phyloP scores from a whole-genome alignment of 2,113 vertebrate genomes.

The Ploceus nigricollis region DNA sequence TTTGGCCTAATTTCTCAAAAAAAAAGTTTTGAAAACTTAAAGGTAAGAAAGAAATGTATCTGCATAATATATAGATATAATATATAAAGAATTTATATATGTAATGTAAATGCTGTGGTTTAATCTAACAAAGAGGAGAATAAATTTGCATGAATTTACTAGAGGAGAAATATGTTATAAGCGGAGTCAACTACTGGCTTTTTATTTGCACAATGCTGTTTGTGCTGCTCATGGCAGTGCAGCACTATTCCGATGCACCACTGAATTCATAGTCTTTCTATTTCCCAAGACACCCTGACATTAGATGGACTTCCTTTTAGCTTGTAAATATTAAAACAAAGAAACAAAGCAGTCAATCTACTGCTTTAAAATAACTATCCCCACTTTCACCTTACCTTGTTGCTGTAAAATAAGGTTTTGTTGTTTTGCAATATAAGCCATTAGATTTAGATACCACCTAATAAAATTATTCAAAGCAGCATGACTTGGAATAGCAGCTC shows the following conservation, averaged over 20 bases:
- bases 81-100: background rate
- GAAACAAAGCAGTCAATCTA: background rate
- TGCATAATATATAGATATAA: background rate
- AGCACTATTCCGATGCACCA: background rate
- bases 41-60: background rate
- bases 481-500: background rate
- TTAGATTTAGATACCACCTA: background rate
- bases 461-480: background rate
- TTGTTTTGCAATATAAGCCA: background rate
- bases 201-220: background rate
- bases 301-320: background rate
- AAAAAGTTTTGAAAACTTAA: background rate
- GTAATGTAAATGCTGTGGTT: background rate
- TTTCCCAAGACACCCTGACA: background rate
- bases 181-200: background rate
- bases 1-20: too few relatives aligned
- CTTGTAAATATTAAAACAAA: background rate
- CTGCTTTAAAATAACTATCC: background rate
- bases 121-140: background rate
- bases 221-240: background rate
- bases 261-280: background rate
- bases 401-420: background rate
- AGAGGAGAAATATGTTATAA: background rate
- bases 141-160: background rate
- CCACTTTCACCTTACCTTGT: background rate